Percentiles rank a stretch among this genome's conserved stretches.
Conservation (phyloP, 2,888 invertebrate species). For the Athrips mouffetella region DNA sequence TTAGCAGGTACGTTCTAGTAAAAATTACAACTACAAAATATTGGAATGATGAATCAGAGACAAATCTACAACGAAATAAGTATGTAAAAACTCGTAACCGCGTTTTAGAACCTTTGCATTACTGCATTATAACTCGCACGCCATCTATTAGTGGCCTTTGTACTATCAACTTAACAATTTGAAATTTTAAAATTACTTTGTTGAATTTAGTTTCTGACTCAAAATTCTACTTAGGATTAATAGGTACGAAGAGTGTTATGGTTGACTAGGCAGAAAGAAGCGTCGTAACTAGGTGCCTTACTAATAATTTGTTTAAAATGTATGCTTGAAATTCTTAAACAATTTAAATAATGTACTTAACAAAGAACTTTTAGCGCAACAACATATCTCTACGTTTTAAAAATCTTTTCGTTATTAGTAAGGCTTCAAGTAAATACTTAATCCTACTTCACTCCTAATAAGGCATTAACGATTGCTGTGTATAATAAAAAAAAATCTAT, state of each 20-base stretch:
- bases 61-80: slow-evolving; percentile 16
- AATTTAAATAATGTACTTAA: background rate
- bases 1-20: slow-evolving; percentile 21
- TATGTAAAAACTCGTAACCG: too few relatives aligned
- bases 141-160: too few relatives aligned
- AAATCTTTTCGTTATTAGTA: too few relatives aligned
- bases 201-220: too few relatives aligned
- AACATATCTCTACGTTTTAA: too few relatives aligned
- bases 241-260: slow-evolving; percentile 19
- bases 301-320: background rate
- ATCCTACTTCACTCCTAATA: slow-evolving; percentile 17
- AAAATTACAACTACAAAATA: background rate
- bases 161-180: too few relatives aligned
- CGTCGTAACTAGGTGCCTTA: slow-evolving; percentile 16
- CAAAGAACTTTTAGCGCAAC: too few relatives aligned
- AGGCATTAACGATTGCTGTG: slow-evolving; percentile 19
- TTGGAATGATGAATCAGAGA: background rate
- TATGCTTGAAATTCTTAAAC: background rate
- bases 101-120: too few relatives aligned
- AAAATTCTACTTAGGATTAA: too few relatives aligned
- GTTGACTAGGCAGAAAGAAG: slow-evolving; percentile 26
- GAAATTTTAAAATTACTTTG: too few relatives aligned
- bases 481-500: background rate
- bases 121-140: too few relatives aligned
- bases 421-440: slow-evolving; percentile 6